A percentile compares a stretch with the other conserved stretches of the same genome.
Conservation (phyloP, 2,797 vertebrate species). For the Myotis planiceps region DNA sequence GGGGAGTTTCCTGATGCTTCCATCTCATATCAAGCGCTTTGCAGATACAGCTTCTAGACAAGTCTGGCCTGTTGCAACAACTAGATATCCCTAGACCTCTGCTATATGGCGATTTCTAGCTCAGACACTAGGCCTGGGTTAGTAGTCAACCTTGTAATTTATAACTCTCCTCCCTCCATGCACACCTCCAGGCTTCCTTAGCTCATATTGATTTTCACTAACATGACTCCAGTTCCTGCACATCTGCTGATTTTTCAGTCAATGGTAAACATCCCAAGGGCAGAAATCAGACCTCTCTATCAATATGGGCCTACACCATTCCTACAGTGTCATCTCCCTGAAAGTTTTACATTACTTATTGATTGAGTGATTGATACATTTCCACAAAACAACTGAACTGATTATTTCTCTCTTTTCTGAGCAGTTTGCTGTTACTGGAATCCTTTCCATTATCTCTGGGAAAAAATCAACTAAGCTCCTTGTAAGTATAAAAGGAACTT, state of each 20-base stretch:
- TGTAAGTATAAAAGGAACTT: conserved; percentile 52
- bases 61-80: neutral
- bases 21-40: neutral
- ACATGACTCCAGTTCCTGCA: neutral
- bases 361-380: neutral
- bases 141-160: neutral
- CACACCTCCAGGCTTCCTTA: neutral
- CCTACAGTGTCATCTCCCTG: neutral
- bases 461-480: conserved; percentile 38
- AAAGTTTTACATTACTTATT: neutral
- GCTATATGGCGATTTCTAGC: neutral
- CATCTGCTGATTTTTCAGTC: neutral
- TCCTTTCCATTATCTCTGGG: conserved; percentile 54
- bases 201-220: neutral
- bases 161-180: neutral
- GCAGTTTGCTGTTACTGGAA: conserved; percentile 64
- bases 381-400: neutral
- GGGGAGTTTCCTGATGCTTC: neutral
- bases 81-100: neutral
- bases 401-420: conserved; percentile 24
- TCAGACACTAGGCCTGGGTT: neutral
- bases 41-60: neutral
- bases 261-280: neutral
- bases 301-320: neutral
- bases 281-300: neutral